Base-by-base conservation (phyloP, 2,797 vertebrate genomes). In the Rhynchonycteris naso region DNA sequence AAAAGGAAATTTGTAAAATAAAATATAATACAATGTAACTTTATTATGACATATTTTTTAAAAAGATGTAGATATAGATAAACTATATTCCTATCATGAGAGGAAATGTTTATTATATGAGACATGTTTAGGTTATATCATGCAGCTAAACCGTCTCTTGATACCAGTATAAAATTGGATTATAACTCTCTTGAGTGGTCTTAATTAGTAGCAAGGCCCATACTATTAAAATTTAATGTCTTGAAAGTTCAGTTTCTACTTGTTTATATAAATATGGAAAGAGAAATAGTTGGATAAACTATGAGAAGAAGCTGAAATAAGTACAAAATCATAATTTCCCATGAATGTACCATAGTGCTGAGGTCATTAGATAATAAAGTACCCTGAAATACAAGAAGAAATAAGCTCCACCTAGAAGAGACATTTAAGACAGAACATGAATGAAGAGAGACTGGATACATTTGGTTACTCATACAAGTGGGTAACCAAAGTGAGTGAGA, bases 51-150 rank as follows among this genome's bases (percentile, higher is more conserved):
- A 50, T 28, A 85, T 81, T 91, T 58, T 81, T 91, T 58, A 90
- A 18, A 47, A 61, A 91, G 30, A 56, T 79, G 1, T 76, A 81
- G 86, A 58, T 72, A 82, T 74, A 84, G 59, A 75, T 84, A 85
- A 43, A 33, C 21, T 88, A 61, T 50, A 61, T 81, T 90, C 35
- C 69, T 68, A 87, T 91, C 11, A 66, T 80, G 58, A 89, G 69
- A 72, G 6, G 2, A 56, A 75, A 96, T n/a, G 33, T 93, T 94
- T 95, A 94, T 95, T 83, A 74, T 66, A 43, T 74, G 78, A 90
- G 24, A 59, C 65, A 56, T 66, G 21, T 90, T 93, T 68, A 86
- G 74, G 30, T 76, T 93, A 68, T 5, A 85, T 26, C 2, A 24
- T 33, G 72, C 43, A 85, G 43, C 43, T 66, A 43, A 69, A 63